phyloP scores from a whole-genome alignment of 2,888 invertebrate species.

The Amphipyra berbera region DNA sequence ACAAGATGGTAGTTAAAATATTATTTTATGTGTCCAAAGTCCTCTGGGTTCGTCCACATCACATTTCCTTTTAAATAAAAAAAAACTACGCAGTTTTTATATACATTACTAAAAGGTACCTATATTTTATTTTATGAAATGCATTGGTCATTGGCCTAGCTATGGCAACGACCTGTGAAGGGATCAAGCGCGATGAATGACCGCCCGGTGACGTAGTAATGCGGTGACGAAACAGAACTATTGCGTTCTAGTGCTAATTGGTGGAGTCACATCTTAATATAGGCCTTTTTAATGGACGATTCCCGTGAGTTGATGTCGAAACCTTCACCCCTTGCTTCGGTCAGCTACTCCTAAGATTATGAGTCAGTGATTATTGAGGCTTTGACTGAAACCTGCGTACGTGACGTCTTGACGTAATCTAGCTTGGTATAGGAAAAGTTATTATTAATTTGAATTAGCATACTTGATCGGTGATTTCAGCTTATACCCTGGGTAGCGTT shows the following conservation, averaged over 20 bases:
- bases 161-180: slow-evolving; percentile 70
- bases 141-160: slow-evolving; percentile 63
- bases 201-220: slow-evolving; percentile 50
- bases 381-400: background rate
- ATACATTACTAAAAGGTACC: slow-evolving; percentile 30
- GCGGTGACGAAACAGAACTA: slow-evolving; percentile 49
- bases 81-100: slow-evolving; percentile 33
- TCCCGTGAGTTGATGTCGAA: background rate
- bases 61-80: slow-evolving; percentile 12
- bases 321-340: background rate
- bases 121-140: slow-evolving; percentile 45
- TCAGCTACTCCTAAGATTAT: background rate
- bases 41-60: slow-evolving; percentile 4
- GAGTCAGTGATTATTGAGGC: background rate
- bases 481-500: too few species aligned
- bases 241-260: slow-evolving; percentile 46
- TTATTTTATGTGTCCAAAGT: background rate
- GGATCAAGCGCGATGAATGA: slow-evolving; percentile 67
- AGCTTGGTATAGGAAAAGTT: too few species aligned
- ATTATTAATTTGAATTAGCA: too few species aligned
- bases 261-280: slow-evolving; percentile 1
- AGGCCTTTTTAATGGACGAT: background rate
- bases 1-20: too few species aligned
- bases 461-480: too few species aligned
- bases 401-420: background rate